Evolutionary conservation across 2,888 invertebrate genomes (phyloP), one percentile per base, ranked within the genome.

Genomic region (Masnerella sp.): DNA sequence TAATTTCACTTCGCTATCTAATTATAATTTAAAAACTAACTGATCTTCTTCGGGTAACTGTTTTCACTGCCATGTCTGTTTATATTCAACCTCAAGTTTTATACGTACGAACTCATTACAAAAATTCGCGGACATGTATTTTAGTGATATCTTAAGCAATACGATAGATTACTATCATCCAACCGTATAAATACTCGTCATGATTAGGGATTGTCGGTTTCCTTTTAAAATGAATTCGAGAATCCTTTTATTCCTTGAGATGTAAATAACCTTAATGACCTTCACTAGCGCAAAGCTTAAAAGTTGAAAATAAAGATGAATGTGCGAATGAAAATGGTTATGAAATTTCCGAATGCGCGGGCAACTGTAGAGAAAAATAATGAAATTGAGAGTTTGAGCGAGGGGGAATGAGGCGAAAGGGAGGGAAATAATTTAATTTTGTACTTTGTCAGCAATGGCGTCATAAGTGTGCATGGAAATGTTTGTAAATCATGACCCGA

Each of bases 391-490:
- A 17, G 59, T 49, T n/a, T 51, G 28, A 25, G 17, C 20, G 73
- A 64, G 64, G n/a, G n/a, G n/a, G n/a, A n/a, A n/a, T n/a, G n/a
- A n/a, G n/a, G n/a, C n/a, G n/a, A n/a, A n/a, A n/a, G n/a, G n/a
- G n/a, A 65, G 62, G 45, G 58, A 62, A 49, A 82, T 80, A 75
- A 83, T 80, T 83, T 83, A 81, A 82, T 85, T 85, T 83, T 85
- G 80, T 84, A 84, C 80, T 80, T 79, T 77, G 79, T 81, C 80
- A 78, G 75, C 78, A 68, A 77, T 71, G 76, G 76, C 38, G 71
- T 38, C 74, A 75, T 49, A 34, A 40, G 45, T 38, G 28, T 42
- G 67, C 12, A 18, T 49, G 54, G 11, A 40, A 9, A n/a, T 59
- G 51, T 77, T 75, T 45, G 56, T 65, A 51, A 67, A 68, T 79